Evolutionary conservation across 2,888 invertebrate species (phyloP), one percentile per base, ranked within the genome.

Genomic region (Napeogenes inachia): DNA sequence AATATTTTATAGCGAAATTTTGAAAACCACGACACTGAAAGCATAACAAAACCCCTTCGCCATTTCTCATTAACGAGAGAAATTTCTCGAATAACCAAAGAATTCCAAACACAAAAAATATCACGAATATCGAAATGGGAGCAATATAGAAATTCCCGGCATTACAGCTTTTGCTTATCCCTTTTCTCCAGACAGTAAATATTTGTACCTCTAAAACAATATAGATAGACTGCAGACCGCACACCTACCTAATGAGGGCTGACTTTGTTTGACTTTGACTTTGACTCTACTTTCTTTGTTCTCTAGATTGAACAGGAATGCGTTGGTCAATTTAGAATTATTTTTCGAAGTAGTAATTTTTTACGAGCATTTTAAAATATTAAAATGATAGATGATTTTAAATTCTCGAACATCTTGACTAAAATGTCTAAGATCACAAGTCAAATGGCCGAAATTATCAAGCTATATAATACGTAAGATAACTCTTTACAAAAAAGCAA

Each of bases 101-200:
- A 56, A 67, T 63, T 59, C 56, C 56, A 53, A 65, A 59, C 58
- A 56, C 13, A 57, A 53, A 45, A 62, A 61, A 66, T 66, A 66
- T 66, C 57, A 59, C 57, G 62, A 59, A 67, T 71, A 68, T 58
- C 59, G 56, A 57, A 59, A 57, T 47, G 59, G 45, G 13, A 56
- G 70, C 67, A 72, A 72, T 73, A 68, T 59, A 59, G 70, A 70
- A 71, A 69, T 69, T 68, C 70, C 64, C 68, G 38, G 46, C 30
- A 50, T 50, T 47, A 58, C 56, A 56, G 30, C 58, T 59, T 56
- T 50, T 60, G 62, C 47, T 53, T 64, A 65, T 56, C 57, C 45
- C 30, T 50, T 42, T 47, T 38, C 59, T 62, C 54, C 57, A 65
- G 66, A 63, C 57, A 62, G 65, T 64, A 68, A 70, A 70, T 70